Evolutionary conservation across 2,797 vertebrate species (phyloP).

Genomic region (Dryobates pubescens): DNA sequence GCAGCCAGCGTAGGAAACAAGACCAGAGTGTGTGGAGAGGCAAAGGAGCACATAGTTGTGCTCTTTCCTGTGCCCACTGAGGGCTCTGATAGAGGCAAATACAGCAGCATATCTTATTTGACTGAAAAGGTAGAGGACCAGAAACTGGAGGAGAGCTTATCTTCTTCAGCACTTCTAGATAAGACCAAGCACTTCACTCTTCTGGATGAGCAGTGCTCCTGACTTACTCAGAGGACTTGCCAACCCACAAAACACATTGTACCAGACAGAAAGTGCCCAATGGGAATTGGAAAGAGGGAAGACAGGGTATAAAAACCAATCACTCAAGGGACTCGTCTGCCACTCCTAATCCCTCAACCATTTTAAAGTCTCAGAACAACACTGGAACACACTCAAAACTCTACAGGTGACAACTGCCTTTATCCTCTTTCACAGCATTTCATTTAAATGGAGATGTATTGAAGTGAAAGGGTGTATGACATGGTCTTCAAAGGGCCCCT

Average conservation of each 20-base stretch:
- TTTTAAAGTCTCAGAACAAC: neutral
- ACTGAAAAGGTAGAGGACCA: neutral
- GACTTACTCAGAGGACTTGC: neutral
- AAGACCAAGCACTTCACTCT: neutral
- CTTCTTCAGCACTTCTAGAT: neutral
- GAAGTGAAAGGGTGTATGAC: neutral
- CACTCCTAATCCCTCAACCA: neutral
- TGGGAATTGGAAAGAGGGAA: neutral
- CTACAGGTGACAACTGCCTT: neutral
- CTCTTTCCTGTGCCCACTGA: rapidly evolving
- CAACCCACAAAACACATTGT: neutral
- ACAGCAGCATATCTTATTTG: neutral
- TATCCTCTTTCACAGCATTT: neutral
- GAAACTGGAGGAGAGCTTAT: neutral
- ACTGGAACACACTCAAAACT: neutral
- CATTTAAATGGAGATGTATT: constrained; percentile 14
- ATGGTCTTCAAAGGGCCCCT: neutral
- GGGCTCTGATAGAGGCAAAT: neutral
- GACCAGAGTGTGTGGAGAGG: neutral
- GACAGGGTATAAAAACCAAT: neutral
- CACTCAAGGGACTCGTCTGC: neutral
- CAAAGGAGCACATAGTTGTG: rapidly evolving
- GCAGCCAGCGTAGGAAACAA: neutral
- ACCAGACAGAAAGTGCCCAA: neutral
- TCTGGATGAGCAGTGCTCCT: neutral